A percentile compares a stretch with the other conserved stretches of the same genome.
These are phyloP conservation scores for Busseola fusca DNA, from an alignment of 2,888 invertebrate genomes.

Conservation along the genomic window DNA sequence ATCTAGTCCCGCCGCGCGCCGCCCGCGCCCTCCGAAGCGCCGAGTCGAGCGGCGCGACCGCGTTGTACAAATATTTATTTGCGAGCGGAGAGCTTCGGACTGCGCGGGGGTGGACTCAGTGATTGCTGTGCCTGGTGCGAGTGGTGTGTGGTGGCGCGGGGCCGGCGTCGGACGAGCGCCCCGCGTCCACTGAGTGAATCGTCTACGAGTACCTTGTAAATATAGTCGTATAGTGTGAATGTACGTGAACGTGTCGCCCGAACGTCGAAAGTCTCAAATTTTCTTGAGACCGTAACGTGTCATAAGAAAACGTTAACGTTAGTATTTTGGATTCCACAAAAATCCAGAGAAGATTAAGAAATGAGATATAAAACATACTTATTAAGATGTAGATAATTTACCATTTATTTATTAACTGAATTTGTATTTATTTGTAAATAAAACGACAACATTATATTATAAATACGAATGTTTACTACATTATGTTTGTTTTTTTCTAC, in stretches of 20 bases:
- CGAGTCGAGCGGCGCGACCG: constrained; percentile 86
- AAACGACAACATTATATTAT: constrained; percentile 89
- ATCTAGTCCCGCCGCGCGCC: constrained; percentile 90
- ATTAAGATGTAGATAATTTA: constrained; percentile 89
- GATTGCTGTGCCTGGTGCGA: constrained; percentile 79
- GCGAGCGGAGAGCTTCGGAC: constrained; percentile 83
- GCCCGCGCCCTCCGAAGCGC: constrained; percentile 81
- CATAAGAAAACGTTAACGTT: constrained; percentile 88
- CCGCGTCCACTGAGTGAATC: constrained; percentile 82
- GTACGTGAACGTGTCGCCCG: constrained; percentile 89
- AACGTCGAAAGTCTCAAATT: constrained; percentile 89
- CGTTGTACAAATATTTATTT: constrained; percentile 90
- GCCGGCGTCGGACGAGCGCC: constrained; percentile 79
- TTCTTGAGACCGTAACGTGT: constrained; percentile 89
- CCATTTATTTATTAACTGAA: constrained; percentile 90
- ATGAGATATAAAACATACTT: constrained; percentile 89
- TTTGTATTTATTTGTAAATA: constrained; percentile 90
- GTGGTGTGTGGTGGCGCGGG: constrained; percentile 81
- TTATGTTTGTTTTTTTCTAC: constrained; percentile 84
- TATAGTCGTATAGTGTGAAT: constrained; percentile 89
- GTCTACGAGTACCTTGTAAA: constrained; percentile 87
- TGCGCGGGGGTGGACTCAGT: constrained; percentile 84
- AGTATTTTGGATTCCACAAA: constrained; percentile 87
- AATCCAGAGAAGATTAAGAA: constrained; percentile 88
- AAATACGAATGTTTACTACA: constrained; percentile 89